A percentile compares a stretch with the other conserved stretches of the same genome.
Evolutionary conservation across 2,113 vertebrate species (phyloP).

Genomic region (Plecotus auritus): DNA sequence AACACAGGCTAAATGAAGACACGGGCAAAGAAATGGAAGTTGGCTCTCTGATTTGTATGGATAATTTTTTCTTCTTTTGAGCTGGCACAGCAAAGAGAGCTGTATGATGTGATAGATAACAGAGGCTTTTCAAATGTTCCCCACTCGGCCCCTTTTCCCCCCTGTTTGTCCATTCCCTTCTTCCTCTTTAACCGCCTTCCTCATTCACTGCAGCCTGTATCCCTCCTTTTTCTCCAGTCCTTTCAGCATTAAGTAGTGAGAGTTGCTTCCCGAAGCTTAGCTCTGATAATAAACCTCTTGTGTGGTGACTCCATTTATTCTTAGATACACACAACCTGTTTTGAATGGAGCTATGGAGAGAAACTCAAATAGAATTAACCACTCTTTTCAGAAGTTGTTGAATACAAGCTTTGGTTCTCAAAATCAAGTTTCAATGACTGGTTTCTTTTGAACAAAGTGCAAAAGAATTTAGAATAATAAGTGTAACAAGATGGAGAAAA

Average conservation of each 20-base stretch:
- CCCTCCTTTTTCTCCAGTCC: slow-evolving; percentile 8
- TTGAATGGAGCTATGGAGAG: slow-evolving; percentile 71
- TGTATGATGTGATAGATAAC: neutral
- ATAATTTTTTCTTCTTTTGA: neutral
- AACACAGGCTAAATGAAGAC: neutral
- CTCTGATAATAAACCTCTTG: slow-evolving; percentile 73
- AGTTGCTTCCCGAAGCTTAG: slow-evolving; percentile 61
- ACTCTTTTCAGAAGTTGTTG: slow-evolving; percentile 66
- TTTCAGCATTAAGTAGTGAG: slow-evolving; percentile 55
- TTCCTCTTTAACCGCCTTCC: slow-evolving; percentile 32
- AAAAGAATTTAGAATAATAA: slow-evolving; percentile 70
- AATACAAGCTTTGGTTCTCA: slow-evolving; percentile 66
- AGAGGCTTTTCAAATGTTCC: neutral
- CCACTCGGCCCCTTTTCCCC: neutral
- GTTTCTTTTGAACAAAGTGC: slow-evolving; percentile 68
- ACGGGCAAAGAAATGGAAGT: neutral
- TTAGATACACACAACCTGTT: slow-evolving; percentile 76
- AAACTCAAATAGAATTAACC: slow-evolving; percentile 76
- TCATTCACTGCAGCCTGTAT: slow-evolving; percentile 17
- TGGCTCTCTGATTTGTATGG: neutral
- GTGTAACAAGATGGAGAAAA: slow-evolving; percentile 74
- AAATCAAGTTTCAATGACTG: slow-evolving; percentile 71
- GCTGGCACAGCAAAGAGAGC: neutral
- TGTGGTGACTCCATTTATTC: slow-evolving; percentile 71
- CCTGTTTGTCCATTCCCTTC: neutral